Evolutionary conservation across 2,797 vertebrate species (phyloP).

Genomic region (Mormyrus hasselquistii): DNA sequence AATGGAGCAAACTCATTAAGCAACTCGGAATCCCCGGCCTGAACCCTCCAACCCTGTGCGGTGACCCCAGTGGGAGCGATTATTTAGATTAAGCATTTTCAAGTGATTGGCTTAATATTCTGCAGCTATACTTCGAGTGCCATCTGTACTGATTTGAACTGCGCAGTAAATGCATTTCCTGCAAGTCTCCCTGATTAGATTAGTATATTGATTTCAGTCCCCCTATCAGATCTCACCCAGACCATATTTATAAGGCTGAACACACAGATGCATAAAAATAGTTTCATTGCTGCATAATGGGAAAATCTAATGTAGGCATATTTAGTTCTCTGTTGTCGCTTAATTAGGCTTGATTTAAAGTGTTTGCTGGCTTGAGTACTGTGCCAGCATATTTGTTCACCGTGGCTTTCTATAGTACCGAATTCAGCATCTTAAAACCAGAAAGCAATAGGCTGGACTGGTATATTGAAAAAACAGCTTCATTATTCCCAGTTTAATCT

Average conservation of each 20-base stretch:
- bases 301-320: neutral
- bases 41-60: neutral
- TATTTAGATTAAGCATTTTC: conserved; percentile 12
- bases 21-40: neutral
- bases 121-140: neutral
- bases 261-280: conserved; percentile 9
- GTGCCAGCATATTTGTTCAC: neutral
- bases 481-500: neutral
- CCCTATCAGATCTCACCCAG: conserved; percentile 8
- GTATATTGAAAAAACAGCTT: neutral
- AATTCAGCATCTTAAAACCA: neutral
- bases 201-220: conserved; percentile 14
- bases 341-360: neutral
- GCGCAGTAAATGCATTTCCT: conserved; percentile 7
- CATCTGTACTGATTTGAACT: conserved; percentile 6
- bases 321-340: neutral
- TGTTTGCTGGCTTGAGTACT: neutral
- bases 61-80: neutral
- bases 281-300: neutral
- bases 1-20: neutral
- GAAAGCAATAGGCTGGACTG: neutral
- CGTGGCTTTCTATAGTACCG: neutral
- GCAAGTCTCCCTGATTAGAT: conserved; percentile 8
- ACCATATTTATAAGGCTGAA: conserved; percentile 18
- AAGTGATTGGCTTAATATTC: conserved; percentile 15